Percentiles rank a stretch among this genome's conserved stretches.
Conservation (phyloP, 2,888 invertebrate species). For the Poecilus cupreus region DNA sequence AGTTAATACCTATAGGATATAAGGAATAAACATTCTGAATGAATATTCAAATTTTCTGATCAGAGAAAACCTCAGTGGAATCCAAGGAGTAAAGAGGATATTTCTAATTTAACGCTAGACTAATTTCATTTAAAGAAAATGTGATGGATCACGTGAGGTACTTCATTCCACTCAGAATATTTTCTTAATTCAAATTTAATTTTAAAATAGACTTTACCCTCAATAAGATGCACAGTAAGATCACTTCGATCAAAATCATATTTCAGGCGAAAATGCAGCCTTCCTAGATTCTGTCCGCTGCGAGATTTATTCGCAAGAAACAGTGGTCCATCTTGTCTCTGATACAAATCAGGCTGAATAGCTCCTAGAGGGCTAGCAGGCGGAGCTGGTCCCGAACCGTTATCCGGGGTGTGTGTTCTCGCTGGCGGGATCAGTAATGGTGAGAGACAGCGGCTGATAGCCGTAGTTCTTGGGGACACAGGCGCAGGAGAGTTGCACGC, state of each 20-base stretch:
- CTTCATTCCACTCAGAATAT: not conserved
- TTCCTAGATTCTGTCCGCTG: conserved; percentile 83
- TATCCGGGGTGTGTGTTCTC: conserved; percentile 71
- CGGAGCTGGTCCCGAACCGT: conserved; percentile 68
- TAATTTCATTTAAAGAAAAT: conserved; percentile 22
- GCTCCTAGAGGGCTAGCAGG: conserved; percentile 83
- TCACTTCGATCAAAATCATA: conserved; percentile 94
- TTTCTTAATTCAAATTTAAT: not conserved
- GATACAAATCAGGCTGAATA: conserved; percentile 91
- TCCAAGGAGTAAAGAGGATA: not conserved
- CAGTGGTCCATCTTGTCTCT: conserved; percentile 85
- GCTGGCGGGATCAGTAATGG: conserved; percentile 86
- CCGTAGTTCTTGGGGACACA: conserved; percentile 65
- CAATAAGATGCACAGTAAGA: conserved; percentile 92
- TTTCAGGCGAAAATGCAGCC: conserved; percentile 88
- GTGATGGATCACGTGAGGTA: not conserved
- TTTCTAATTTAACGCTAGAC: not conserved
- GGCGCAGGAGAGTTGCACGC: conserved; percentile 71
- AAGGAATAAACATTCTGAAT: not conserved
- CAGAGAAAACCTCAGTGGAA: not conserved
- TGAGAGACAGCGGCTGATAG: conserved; percentile 79
- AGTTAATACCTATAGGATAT: not conserved
- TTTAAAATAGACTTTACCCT: conserved; percentile 77
- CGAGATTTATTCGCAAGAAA: conserved; percentile 79
- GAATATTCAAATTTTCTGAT: conserved; percentile 3